Conservation (phyloP, 2,113 vertebrate species). For the Peromyscus maniculatus region DNA sequence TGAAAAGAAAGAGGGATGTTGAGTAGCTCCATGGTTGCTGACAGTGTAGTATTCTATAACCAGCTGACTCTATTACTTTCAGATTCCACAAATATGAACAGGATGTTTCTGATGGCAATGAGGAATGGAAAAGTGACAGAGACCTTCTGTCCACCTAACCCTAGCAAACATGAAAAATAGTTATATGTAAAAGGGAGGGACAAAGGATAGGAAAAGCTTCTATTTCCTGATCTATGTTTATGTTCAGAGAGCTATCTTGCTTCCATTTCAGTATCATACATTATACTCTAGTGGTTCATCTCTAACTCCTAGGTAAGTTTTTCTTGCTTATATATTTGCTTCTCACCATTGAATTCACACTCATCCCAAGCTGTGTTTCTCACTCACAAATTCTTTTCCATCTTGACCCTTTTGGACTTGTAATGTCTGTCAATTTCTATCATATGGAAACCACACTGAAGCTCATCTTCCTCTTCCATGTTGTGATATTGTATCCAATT, state of each 20-base stretch:
- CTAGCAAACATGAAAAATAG: not conserved
- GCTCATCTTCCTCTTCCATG: not conserved
- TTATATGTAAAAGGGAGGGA: not conserved
- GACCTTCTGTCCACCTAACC: not conserved
- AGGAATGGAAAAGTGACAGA: not conserved
- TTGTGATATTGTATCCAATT: too few species aligned
- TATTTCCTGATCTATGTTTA: constrained; percentile 31
- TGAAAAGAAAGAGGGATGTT: not conserved
- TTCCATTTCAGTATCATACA: not conserved
- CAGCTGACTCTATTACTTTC: not conserved
- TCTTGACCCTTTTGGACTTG: not conserved
- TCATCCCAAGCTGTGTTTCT: not conserved
- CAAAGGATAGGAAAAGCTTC: constrained; percentile 14
- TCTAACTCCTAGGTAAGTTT: not conserved
- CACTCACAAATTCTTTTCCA: not conserved
- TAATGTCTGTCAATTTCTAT: constrained; percentile 18
- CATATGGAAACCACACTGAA: constrained; percentile 27
- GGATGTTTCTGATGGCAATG: not conserved
- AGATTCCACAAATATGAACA: not conserved
- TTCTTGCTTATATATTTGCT: constrained; percentile 17
- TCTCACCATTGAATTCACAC: not conserved
- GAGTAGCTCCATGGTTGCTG: not conserved
- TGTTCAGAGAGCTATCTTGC: constrained; percentile 48
- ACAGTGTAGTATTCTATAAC: too few species aligned
- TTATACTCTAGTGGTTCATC: constrained; percentile 1